A percentile compares a stretch with the other conserved stretches of the same genome.
Evolutionary conservation across 2,888 invertebrate species (phyloP).

Genomic region (Andrena chrysosceles): DNA sequence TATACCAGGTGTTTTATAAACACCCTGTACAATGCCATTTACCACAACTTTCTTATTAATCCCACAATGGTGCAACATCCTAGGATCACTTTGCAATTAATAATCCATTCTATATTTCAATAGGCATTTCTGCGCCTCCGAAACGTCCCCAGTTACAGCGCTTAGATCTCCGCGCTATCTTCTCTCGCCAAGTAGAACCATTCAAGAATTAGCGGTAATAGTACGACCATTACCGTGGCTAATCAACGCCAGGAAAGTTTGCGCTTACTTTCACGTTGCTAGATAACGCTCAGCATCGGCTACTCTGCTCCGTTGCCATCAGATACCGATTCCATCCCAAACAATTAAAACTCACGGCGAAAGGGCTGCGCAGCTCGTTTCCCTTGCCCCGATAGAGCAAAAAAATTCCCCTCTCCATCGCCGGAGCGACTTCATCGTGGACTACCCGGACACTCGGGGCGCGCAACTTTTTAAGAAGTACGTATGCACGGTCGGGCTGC

Average conservation of each 20-base stretch:
- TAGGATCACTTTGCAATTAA: no score
- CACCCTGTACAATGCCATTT: no score
- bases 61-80: no score
- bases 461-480: background rate
- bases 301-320: background rate
- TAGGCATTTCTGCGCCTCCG: no score
- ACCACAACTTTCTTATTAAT: no score
- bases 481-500: background rate
- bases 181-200: background rate
- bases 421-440: background rate
- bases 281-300: background rate
- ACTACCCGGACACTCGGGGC: constrained; percentile 5
- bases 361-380: background rate
- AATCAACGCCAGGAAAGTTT: background rate
- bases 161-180: background rate
- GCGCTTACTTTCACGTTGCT: background rate
- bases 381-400: background rate
- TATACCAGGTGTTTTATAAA: no score
- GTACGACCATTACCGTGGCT: background rate
- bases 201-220: background rate
- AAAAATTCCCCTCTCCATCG: background rate
- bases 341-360: background rate
- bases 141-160: no score
- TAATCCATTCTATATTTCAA: no score
- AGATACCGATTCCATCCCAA: background rate